Base-by-base conservation (phyloP, 2,113 vertebrate genomes). In the Crypturellus undulatus region DNA sequence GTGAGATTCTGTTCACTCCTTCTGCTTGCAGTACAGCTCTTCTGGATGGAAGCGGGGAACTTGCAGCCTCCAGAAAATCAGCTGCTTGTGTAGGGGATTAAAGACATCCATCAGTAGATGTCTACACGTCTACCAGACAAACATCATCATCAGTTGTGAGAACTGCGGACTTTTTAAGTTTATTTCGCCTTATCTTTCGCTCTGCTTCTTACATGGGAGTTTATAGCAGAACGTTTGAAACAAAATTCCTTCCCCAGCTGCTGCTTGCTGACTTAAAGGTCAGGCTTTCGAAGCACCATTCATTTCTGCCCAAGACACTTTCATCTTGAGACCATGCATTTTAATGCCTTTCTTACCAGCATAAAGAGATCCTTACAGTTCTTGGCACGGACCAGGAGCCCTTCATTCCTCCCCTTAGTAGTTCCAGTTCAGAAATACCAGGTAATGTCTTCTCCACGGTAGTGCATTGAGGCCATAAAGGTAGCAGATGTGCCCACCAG, bases 401-500 rank as follows among this genome's bases (percentile, higher is more conserved):
- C 62, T 40, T 51, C 72, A 9, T 3, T 68, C 26, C 36, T 83
- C 79, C 47, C 22, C 19, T 79, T 1, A 22, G 65, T 2, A 63
- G 36, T 4, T 84, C 51, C 47, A 63, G 28, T 45, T 89, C 64
- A 36, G 54, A 26, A 88, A 30, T 52, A 24, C 2, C 4, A 54
- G 10, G 22, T 32, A 36, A 25, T 49, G 24, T 67, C 64, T 81
- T 87, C 91, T 91, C 80, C 34, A 19, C 3, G 0, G 80, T 6
- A 30, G 60, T n/a, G 67, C 60, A 92, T 67, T 5, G 77, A 89
- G 69, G 26, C 51, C 9, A 6, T 67, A 92, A 92, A 89, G 75
- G 84, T 58, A 84, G 84, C 94, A 92, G 91, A 89, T 93, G 91
- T 68, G 45, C 87, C 80, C 80, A 84, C 62, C 69, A 54, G 42